Conservation (phyloP, 2,888 invertebrate genomes). For the Perithous albicinctus region DNA sequence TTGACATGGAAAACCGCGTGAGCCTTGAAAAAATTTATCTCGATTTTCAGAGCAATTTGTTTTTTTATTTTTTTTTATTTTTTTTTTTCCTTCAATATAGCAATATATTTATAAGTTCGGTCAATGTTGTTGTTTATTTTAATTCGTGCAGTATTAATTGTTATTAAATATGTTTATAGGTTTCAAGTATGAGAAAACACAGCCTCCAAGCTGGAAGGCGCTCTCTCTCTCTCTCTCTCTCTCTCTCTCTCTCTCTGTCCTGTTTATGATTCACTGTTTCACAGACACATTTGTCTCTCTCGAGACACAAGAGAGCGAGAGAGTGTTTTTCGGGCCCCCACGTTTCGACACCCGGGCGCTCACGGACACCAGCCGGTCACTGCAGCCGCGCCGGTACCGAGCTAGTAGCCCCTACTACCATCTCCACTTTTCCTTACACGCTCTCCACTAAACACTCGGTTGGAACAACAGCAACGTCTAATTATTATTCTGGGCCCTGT, state of each 20-base stretch:
- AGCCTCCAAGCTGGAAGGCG: neutral
- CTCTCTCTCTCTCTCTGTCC: constrained; percentile 9
- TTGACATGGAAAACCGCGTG: constrained; percentile 80
- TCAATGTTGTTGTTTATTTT: too few species aligned
- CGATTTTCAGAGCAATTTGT: constrained; percentile 23
- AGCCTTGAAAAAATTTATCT: constrained; percentile 50
- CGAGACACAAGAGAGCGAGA: constrained; percentile 40
- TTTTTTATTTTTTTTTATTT: constrained; percentile 12
- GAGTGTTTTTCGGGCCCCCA: constrained; percentile 62
- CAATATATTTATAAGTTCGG: neutral
- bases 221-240: neutral
- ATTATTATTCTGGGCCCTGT: neutral
- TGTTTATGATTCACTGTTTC: constrained; percentile 34
- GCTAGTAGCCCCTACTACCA: constrained; percentile 65
- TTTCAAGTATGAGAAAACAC: neutral
- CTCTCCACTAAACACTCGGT: constrained; percentile 36
- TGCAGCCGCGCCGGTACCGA: constrained; percentile 76
- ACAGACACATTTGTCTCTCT: constrained; percentile 29
- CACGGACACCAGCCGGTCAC: constrained; percentile 80
- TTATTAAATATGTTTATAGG: too few species aligned
- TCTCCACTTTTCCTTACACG: constrained; percentile 56
- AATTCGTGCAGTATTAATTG: neutral
- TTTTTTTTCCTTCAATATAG: neutral
- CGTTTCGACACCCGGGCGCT: constrained; percentile 73
- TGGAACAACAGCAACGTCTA: constrained; percentile 17